These are phyloP conservation scores for Beroe ovata DNA, from an alignment of 37 sponge, comb jelly and placozoan species.

Conservation along the genomic window DNA sequence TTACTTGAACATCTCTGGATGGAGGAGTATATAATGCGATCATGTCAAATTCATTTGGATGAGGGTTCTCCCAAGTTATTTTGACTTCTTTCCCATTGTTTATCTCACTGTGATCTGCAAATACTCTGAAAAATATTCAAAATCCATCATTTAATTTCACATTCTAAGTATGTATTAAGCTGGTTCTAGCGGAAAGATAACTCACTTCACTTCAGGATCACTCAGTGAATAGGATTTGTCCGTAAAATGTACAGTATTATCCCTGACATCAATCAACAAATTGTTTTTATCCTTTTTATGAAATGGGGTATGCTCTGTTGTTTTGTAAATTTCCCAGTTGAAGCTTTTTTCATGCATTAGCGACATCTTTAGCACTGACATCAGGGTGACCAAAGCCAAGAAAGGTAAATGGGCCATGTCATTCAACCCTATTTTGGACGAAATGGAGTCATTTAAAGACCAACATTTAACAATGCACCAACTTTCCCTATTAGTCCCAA, in stretches of 20 bases:
- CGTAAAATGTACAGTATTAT: slow-evolving; percentile 6
- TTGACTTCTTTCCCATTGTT: background rate
- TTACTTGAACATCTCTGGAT: slow-evolving; percentile 26
- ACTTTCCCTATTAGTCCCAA: too few relatives aligned
- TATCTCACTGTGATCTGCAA: background rate
- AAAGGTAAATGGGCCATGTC: too few relatives aligned
- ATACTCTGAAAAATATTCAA: slow-evolving; percentile 41
- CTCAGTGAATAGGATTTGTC: background rate
- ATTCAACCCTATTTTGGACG: too few relatives aligned
- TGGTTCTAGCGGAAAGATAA: background rate
- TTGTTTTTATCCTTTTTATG: slow-evolving; percentile 7
- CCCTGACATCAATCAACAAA: slow-evolving; percentile 35
- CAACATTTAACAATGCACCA: too few relatives aligned
- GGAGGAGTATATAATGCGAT: slow-evolving; percentile 59
- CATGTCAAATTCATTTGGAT: slow-evolving; percentile 6
- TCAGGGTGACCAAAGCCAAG: too few relatives aligned
- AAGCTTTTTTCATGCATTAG: background rate
- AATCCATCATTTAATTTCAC: too few relatives aligned
- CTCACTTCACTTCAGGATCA: background rate
- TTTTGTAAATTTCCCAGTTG: background rate
- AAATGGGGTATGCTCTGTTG: slow-evolving; percentile 24
- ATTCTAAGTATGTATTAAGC: too few relatives aligned
- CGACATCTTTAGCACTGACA: too few relatives aligned
- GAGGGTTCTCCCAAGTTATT: slow-evolving; percentile 15
- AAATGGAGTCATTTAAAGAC: too few relatives aligned